These are phyloP conservation scores for Phymastichus coffea DNA, from an alignment of 1,140 invertebrate genomes.

Conservation along the genomic window DNA sequence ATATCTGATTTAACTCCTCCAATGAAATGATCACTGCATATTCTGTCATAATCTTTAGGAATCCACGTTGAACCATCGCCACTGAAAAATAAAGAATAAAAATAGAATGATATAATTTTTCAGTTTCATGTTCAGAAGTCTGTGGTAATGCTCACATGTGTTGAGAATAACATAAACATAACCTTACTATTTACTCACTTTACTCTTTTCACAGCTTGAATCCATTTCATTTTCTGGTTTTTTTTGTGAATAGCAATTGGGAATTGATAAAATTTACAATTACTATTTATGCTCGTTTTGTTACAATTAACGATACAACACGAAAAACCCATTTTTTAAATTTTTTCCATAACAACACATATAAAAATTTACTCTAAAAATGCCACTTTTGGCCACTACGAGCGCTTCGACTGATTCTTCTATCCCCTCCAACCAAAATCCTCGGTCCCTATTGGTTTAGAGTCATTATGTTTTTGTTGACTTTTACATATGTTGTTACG, in stretches of 20 bases:
- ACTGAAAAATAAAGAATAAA: not conserved
- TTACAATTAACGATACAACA: slow-evolving; percentile 2
- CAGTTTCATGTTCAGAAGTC: too few relatives aligned
- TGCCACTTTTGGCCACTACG: too few relatives aligned
- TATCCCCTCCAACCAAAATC: too few relatives aligned
- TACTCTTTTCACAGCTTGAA: not conserved
- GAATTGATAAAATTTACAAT: slow-evolving; percentile 6
- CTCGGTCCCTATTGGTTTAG: too few relatives aligned
- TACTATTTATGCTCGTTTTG: not conserved
- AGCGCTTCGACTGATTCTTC: too few relatives aligned
- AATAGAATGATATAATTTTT: not conserved
- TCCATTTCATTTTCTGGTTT: slow-evolving; percentile 1
- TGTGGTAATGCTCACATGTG: too few relatives aligned
- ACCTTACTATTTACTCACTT: slow-evolving; percentile 6
- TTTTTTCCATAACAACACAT: too few relatives aligned
- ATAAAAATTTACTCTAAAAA: too few relatives aligned
- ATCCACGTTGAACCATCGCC: not conserved
- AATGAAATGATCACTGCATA: not conserved
- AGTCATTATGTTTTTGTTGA: too few relatives aligned
- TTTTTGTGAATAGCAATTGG: not conserved
- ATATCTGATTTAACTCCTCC: not conserved
- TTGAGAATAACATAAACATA: too few relatives aligned
- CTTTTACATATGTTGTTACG: too few relatives aligned
- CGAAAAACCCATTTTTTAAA: too few relatives aligned
- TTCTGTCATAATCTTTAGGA: not conserved